Conservation (phyloP, 2,113 vertebrate genomes). For the Dunckerocampus dactyliophorus region DNA sequence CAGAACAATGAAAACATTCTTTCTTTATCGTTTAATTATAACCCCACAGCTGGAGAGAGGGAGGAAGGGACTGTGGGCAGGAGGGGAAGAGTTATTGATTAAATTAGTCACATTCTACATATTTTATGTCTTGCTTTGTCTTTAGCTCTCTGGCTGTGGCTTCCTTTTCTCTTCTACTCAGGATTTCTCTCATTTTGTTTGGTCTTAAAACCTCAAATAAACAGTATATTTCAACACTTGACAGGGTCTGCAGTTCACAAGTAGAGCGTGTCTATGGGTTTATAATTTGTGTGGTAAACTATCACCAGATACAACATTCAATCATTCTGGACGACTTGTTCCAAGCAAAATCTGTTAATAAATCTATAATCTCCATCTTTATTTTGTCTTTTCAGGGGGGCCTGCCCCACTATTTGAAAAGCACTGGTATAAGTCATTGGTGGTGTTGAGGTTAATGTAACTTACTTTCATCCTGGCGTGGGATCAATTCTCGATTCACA, state of each 20-base stretch:
- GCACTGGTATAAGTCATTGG: no score
- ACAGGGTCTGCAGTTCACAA: conserved; percentile 8
- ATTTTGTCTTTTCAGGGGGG: no score
- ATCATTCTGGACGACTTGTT: no score
- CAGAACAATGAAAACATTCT: conserved; percentile 20
- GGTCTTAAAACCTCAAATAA: conserved; percentile 5
- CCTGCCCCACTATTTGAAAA: no score
- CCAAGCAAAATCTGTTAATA: no score
- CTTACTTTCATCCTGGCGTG: background rate
- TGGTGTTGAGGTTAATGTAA: no score
- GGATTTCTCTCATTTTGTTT: background rate
- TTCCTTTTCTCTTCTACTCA: background rate
- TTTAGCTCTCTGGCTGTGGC: background rate
- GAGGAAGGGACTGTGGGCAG: conserved; percentile 36
- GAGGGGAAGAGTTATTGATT: conserved; percentile 53
- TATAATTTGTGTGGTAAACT: background rate
- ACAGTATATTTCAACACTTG: conserved; percentile 7
- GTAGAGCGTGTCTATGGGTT: conserved; percentile 3
- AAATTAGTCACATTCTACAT: conserved; percentile 50
- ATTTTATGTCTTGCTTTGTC: conserved; percentile 50
- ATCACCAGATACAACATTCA: background rate
- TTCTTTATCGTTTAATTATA: conserved; percentile 61
- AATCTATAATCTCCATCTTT: no score
- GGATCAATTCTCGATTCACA: background rate
- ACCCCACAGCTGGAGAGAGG: conserved; percentile 37